These are phyloP conservation scores for Drosophila hamatofila DNA, from an alignment of 2,888 invertebrate genomes.

Conservation along the genomic window DNA sequence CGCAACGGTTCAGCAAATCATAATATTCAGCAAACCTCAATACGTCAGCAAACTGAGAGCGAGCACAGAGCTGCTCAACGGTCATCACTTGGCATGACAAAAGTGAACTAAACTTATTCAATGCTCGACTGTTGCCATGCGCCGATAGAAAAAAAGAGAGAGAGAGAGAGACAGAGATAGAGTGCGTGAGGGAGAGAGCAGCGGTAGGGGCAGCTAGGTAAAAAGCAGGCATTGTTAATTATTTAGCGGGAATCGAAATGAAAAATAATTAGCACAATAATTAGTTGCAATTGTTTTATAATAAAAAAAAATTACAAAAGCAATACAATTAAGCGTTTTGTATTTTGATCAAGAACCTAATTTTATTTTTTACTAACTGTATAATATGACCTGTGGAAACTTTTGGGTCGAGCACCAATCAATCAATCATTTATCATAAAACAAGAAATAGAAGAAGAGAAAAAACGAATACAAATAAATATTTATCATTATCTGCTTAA, in stretches of 20 bases:
- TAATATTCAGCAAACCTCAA: slow-evolving; percentile 32
- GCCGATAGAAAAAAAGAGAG: not conserved
- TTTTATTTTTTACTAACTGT: not conserved
- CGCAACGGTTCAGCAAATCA: slow-evolving; percentile 33
- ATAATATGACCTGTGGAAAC: not conserved
- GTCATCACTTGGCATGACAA: slow-evolving; percentile 26
- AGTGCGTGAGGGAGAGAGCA: not conserved
- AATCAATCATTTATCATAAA: slow-evolving; percentile 43
- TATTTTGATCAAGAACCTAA: not conserved
- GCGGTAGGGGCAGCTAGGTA: not conserved
- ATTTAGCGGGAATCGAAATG: slow-evolving; percentile 24
- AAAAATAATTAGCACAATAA: not conserved
- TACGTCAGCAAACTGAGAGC: slow-evolving; percentile 19
- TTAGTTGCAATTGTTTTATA: slow-evolving; percentile 7
- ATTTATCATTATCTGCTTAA: slow-evolving; percentile 27
- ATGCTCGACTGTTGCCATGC: slow-evolving; percentile 21
- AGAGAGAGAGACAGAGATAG: not conserved
- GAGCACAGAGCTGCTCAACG: slow-evolving; percentile 5
- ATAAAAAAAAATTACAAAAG: not conserved
- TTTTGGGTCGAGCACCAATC: slow-evolving; percentile 18
- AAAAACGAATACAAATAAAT: slow-evolving; percentile 5
- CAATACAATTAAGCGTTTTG: not conserved
- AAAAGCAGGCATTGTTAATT: slow-evolving; percentile 28
- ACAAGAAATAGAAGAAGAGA: not conserved
- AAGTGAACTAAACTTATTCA: slow-evolving; percentile 13